phyloP scores from a whole-genome alignment of 2,888 invertebrate species.

The Apamea epomidion region DNA sequence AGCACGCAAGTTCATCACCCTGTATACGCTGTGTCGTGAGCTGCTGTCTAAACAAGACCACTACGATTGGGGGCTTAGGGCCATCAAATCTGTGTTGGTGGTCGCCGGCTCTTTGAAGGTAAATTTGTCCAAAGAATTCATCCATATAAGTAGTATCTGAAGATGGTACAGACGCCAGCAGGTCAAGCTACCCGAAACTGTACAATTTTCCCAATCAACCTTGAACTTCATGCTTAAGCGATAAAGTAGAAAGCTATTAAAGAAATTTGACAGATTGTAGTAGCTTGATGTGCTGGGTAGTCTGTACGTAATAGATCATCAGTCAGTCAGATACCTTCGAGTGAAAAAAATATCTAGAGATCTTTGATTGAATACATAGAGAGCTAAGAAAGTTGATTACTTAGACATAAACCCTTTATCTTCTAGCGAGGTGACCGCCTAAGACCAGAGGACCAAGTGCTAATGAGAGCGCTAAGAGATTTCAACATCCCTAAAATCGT shows the following conservation, averaged over 20 bases:
- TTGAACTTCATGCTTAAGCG: no score
- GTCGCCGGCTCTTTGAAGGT: slow-evolving; percentile 97
- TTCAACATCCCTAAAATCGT: slow-evolving; percentile 98
- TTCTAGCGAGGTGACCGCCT: slow-evolving; percentile 92
- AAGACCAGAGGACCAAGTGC: slow-evolving; percentile 97
- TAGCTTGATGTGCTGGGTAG: no score
- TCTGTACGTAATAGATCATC: background rate
- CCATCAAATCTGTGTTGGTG: slow-evolving; percentile 98
- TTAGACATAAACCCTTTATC: slow-evolving; percentile 16
- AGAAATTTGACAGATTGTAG: no score
- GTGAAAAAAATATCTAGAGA: background rate
- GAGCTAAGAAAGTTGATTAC: background rate
- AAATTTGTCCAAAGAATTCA: background rate
- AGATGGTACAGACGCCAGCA: background rate
- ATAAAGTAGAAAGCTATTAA: no score
- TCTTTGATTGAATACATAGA: slow-evolving; percentile 1
- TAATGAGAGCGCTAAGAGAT: slow-evolving; percentile 98
- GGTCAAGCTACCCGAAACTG: no score
- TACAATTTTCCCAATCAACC: no score
- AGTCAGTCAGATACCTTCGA: background rate
- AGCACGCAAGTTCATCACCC: slow-evolving; percentile 98
- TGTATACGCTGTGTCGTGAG: slow-evolving; percentile 97
- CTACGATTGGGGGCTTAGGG: slow-evolving; percentile 98
- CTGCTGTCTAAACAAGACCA: slow-evolving; percentile 98
- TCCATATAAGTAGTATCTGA: background rate